These are phyloP conservation scores for Spodoptera frugiperda DNA, from an alignment of 1,140 invertebrate genomes.

Conservation along the genomic window DNA sequence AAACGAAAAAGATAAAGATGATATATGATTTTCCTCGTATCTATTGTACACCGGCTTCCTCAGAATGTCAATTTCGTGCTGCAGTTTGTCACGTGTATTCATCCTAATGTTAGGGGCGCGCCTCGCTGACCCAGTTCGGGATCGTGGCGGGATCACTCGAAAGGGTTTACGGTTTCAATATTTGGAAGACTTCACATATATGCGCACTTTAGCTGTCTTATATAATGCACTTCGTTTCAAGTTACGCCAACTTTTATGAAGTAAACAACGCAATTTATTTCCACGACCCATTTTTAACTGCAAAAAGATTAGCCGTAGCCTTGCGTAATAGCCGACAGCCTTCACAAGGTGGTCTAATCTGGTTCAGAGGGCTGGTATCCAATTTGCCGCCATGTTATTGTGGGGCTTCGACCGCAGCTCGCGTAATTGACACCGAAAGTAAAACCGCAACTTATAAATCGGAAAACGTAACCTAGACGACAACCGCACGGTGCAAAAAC, in stretches of 20 bases:
- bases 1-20: neutral
- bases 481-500: constrained; percentile 59
- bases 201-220: constrained; percentile 43
- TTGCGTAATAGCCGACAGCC: constrained; percentile 68
- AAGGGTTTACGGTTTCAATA: constrained; percentile 83
- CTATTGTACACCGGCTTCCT: constrained; percentile 20
- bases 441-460: constrained; percentile 67
- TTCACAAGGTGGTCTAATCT: constrained; percentile 75
- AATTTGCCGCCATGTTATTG: constrained; percentile 72
- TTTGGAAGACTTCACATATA: constrained; percentile 68
- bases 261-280: constrained; percentile 45
- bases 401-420: constrained; percentile 77
- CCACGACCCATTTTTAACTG: constrained; percentile 68
- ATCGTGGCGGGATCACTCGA: constrained; percentile 67
- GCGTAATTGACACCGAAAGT: constrained; percentile 78
- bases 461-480: constrained; percentile 65
- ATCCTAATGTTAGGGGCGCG: constrained; percentile 66
- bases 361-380: constrained; percentile 75
- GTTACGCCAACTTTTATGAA: constrained; percentile 49
- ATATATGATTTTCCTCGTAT: constrained; percentile 10
- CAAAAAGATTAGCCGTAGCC: constrained; percentile 61
- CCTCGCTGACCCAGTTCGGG: constrained; percentile 71
- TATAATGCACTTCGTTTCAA: constrained; percentile 54
- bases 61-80: constrained; percentile 29
- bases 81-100: constrained; percentile 55